phyloP scores from a whole-genome alignment of 2,113 vertebrate species.

The Proteles cristata region DNA sequence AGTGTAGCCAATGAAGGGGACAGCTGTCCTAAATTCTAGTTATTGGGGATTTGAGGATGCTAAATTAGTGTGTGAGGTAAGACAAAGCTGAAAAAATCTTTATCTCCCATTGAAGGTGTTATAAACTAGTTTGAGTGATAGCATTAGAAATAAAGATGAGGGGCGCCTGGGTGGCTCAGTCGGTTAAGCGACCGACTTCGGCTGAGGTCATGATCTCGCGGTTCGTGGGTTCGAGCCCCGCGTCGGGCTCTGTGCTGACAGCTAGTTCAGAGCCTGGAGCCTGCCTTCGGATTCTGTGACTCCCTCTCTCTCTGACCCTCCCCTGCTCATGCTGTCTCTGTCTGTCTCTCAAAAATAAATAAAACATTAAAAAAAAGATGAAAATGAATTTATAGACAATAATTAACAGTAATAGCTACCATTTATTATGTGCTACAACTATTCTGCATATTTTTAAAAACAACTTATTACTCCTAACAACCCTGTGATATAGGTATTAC shows the following conservation, averaged over 20 bases:
- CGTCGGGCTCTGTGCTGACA: too few species aligned
- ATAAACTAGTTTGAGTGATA: neutral
- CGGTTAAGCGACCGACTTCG: too few species aligned
- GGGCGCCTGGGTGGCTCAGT: too few species aligned
- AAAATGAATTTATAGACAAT: neutral
- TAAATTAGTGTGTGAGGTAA: neutral
- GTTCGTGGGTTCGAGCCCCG: too few species aligned
- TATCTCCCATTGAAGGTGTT: neutral
- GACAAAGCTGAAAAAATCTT: neutral
- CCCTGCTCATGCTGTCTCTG: too few species aligned
- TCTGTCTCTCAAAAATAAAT: too few species aligned
- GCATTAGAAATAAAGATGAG: neutral
- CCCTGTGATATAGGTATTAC: neutral
- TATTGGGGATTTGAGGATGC: neutral
- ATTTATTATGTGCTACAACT: neutral
- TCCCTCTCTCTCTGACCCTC: too few species aligned
- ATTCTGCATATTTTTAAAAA: constrained; percentile 2
- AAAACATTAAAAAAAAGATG: neutral
- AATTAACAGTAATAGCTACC: neutral
- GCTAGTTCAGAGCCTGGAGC: too few species aligned
- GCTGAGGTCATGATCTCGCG: too few species aligned
- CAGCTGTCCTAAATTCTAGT: neutral
- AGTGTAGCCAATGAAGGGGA: neutral
- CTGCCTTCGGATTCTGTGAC: too few species aligned
- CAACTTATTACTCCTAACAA: neutral